Percentiles rank a stretch among this genome's conserved stretches.
These are phyloP conservation scores for Chiridota heheva DNA, from an alignment of 35 echinoderm and acorn worm species.

Conservation along the genomic window DNA sequence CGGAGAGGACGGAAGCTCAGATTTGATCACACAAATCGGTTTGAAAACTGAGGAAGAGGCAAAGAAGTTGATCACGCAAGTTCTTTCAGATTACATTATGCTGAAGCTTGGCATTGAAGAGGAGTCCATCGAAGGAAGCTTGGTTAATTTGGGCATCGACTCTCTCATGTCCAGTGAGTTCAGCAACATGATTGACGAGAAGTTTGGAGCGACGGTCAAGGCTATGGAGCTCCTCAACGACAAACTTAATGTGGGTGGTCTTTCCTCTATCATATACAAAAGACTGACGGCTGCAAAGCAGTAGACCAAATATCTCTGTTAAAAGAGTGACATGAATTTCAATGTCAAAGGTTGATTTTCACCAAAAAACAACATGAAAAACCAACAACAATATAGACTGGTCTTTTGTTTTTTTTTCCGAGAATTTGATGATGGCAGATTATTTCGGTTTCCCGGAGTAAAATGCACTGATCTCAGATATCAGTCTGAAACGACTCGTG, in stretches of 20 bases:
- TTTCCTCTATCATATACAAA: background rate
- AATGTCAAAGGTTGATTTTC: no score
- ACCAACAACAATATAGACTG: no score
- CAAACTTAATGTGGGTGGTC: background rate
- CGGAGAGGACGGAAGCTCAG: background rate
- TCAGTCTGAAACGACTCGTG: no score
- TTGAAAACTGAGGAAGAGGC: slow-evolving; percentile 17
- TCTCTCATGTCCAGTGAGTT: slow-evolving; percentile 58
- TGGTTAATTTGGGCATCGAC: slow-evolving; percentile 47
- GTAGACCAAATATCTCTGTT: no score
- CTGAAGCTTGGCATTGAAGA: slow-evolving; percentile 51
- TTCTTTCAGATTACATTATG: slow-evolving; percentile 17
- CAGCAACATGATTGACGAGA: slow-evolving; percentile 18
- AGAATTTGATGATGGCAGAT: no score
- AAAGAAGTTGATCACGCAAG: background rate
- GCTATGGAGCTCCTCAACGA: slow-evolving; percentile 69
- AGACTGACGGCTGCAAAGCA: no score
- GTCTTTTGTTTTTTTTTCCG: no score
- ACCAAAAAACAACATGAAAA: no score
- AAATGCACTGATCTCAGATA: no score
- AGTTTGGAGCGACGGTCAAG: slow-evolving; percentile 41
- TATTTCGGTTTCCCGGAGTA: no score
- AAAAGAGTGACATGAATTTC: no score
- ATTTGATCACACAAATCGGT: no score
- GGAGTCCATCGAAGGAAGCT: slow-evolving; percentile 14